Evolutionary conservation across 2,888 invertebrate species (phyloP), one percentile per base, ranked within the genome.

Genomic region (Agriopis aurantiaria): DNA sequence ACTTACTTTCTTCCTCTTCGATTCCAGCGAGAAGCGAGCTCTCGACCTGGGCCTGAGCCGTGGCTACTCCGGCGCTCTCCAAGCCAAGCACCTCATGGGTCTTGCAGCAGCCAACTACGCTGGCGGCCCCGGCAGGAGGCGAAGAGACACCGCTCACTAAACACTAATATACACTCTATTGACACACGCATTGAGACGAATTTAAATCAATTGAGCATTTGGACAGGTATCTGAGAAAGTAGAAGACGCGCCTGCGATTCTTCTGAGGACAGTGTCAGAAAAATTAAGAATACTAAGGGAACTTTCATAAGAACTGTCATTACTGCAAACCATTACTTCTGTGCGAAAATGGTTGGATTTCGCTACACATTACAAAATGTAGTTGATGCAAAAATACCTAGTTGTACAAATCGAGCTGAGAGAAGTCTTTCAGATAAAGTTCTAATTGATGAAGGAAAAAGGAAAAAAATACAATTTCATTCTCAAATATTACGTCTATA

Each of bases 41-140:
- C 95, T 98, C 74, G 98, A 98, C 86, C 95, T 98, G 78, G 98
- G 98, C 0, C 95, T 98, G 68, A 97, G 96, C 81, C 97, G 98
- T 62, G 98, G 98, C 40, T 98, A 97, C 92, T 98, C 98, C 55
- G 98, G 98, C 0, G 97, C 97, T 43, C 97, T 98, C 82, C 97
- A 98, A 73, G 98, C 98, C 82, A 98, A 98, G 91, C 98, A 98
- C 88, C 95, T 98, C 83, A 97, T 98, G 97, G 98, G 98, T 5
- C 90, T 98, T 63, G 97, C 98, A 53, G 97, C 98, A 0, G 98
- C 98, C 78, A 98, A 98, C 91, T 98, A 96, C 92, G 97, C 98
- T 33, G 97, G 97, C 3, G 98, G 98, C 10, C 98, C 98, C 0
- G 98, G 98, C 79, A 96, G 98, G 91, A 97, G 97, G 96, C 97